These are phyloP conservation scores for Zaprionus tsacasi DNA, from an alignment of 1,140 invertebrate genomes.

Conservation along the genomic window DNA sequence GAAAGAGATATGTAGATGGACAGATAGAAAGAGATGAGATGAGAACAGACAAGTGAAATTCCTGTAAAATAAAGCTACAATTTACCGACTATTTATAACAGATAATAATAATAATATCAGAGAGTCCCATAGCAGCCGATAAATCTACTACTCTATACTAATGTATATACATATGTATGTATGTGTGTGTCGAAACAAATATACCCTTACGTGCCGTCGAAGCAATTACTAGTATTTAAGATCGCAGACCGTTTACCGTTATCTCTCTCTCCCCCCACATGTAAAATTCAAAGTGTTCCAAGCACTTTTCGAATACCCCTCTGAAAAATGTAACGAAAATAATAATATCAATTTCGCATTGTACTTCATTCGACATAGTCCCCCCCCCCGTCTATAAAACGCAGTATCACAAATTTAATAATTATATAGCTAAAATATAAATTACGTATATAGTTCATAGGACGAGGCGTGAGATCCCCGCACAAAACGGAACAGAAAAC, in stretches of 20 bases:
- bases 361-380: slow-evolving; percentile 19
- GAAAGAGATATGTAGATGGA: slow-evolving; percentile 3
- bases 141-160: background rate
- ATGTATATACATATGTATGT: slow-evolving; percentile 37
- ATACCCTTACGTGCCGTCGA: slow-evolving; percentile 71
- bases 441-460: slow-evolving; percentile 18
- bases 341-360: slow-evolving; percentile 9
- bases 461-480: background rate
- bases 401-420: slow-evolving; percentile 73
- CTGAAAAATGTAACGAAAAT: slow-evolving; percentile 20
- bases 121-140: slow-evolving; percentile 25
- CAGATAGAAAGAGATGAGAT: slow-evolving; percentile 16
- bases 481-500: slow-evolving; percentile 34
- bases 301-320: slow-evolving; percentile 59
- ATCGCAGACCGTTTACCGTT: slow-evolving; percentile 49
- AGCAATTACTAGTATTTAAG: slow-evolving; percentile 77
- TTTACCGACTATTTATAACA: slow-evolving; percentile 52
- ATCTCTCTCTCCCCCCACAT: slow-evolving; percentile 30
- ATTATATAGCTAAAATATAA: slow-evolving; percentile 58
- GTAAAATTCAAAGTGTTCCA: slow-evolving; percentile 38
- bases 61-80: slow-evolving; percentile 54
- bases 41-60: slow-evolving; percentile 37
- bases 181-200: slow-evolving; percentile 26
- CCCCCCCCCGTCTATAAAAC: slow-evolving; percentile 35
- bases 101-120: slow-evolving; percentile 35